A percentile compares a stretch with the other conserved stretches of the same genome.
Evolutionary conservation across 2,113 vertebrate genomes (phyloP).

Genomic region (Sinocyclocheilus maitianheensis): DNA sequence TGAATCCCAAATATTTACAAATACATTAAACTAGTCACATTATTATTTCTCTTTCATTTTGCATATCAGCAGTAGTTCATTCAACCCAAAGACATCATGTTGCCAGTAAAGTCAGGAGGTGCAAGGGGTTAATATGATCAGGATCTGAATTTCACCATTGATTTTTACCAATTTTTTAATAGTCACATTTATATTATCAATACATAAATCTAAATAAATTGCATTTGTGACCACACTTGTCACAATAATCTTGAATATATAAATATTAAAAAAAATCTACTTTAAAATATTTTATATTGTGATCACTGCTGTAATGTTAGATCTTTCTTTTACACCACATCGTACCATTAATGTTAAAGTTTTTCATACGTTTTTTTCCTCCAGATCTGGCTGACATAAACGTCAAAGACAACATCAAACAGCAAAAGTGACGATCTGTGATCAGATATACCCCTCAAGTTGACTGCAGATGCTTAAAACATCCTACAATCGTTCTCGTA

Average conservation of each 20-base stretch:
- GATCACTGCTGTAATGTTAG: not conserved
- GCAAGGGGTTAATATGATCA: not conserved
- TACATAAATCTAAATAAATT: not conserved
- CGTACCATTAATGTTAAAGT: not conserved
- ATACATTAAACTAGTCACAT: not conserved
- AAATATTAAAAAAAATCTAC: not conserved
- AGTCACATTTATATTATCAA: not conserved
- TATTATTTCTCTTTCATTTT: not conserved
- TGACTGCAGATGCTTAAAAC: not conserved
- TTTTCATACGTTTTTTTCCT: not conserved
- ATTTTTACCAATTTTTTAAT: not conserved
- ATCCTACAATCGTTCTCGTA: not conserved
- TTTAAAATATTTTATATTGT: not conserved
- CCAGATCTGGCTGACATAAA: not conserved
- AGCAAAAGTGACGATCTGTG: not conserved
- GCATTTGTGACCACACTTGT: not conserved
- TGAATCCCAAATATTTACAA: conserved; percentile 24
- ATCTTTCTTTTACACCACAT: not conserved
- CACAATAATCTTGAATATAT: not conserved
- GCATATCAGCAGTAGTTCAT: conserved; percentile 11
- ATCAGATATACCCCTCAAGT: not conserved
- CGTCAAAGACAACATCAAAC: not conserved
- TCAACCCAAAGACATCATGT: not conserved
- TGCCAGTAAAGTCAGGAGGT: not conserved
- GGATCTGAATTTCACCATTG: not conserved